These are phyloP conservation scores for Anaspis maculata DNA, from an alignment of 2,888 invertebrate species.

Conservation along the genomic window DNA sequence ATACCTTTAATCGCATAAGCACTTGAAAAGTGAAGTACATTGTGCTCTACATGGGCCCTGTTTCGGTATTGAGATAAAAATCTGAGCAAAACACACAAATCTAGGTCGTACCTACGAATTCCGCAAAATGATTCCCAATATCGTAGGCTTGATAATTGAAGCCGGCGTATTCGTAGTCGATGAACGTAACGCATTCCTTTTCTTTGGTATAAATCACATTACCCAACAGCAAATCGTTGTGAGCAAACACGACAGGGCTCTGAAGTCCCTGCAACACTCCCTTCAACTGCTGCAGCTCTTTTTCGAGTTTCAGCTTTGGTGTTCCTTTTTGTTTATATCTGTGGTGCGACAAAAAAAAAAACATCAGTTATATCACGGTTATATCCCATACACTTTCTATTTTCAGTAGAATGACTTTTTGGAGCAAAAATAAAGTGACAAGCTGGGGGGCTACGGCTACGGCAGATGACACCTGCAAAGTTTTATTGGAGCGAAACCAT, in stretches of 20 bases:
- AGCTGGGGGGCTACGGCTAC: no score
- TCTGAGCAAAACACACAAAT: no score
- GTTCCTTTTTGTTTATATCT: slow-evolving; percentile 62
- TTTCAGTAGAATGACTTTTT: no score
- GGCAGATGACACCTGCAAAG: background rate
- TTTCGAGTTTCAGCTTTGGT: slow-evolving; percentile 55
- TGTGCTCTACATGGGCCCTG: no score
- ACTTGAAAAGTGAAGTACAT: no score
- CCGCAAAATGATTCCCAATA: slow-evolving; percentile 96
- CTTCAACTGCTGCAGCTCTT: slow-evolving; percentile 60
- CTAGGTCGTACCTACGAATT: slow-evolving; percentile 89
- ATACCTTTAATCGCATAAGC: no score
- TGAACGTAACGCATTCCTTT: slow-evolving; percentile 70
- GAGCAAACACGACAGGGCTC: slow-evolving; percentile 85
- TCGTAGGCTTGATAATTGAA: slow-evolving; percentile 93
- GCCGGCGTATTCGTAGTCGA: slow-evolving; percentile 95
- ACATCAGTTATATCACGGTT: slow-evolving; percentile 3
- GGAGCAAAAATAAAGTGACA: no score
- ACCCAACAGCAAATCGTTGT: slow-evolving; percentile 93
- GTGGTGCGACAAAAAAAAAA: no score
- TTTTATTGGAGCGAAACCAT: no score
- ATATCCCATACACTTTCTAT: no score
- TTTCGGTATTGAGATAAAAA: no score
- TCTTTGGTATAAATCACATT: slow-evolving; percentile 81
- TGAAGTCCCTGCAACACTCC: slow-evolving; percentile 52